These are phyloP conservation scores for Bubo blakistoni DNA, from an alignment of 2,113 vertebrate species.

Conservation along the genomic window DNA sequence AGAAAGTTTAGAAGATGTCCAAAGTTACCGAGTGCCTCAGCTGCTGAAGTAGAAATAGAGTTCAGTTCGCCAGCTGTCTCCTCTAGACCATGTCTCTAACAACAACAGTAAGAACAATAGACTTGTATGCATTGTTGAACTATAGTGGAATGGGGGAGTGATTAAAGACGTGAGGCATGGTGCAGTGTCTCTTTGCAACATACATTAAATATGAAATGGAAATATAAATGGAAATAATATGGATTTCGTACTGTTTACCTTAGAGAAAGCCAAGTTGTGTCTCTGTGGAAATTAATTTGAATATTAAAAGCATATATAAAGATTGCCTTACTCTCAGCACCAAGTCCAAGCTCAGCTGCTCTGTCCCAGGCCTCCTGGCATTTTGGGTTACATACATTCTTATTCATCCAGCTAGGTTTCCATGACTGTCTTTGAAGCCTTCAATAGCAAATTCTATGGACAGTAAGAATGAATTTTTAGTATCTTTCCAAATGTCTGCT, in stretches of 20 bases:
- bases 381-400: background rate
- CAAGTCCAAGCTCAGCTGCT: background rate
- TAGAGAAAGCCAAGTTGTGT: background rate
- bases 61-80: background rate
- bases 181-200: background rate
- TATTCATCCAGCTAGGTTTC: background rate
- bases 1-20: background rate
- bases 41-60: background rate
- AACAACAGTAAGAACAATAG: background rate
- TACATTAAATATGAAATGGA: background rate
- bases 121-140: background rate
- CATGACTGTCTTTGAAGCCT: background rate
- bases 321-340: background rate
- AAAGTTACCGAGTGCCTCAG: background rate
- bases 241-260: background rate
- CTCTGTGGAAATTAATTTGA: background rate
- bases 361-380: background rate
- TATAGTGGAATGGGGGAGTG: background rate
- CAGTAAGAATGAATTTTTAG: background rate
- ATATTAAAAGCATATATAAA: background rate
- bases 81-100: background rate
- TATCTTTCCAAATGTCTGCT: background rate
- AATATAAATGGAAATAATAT: background rate
- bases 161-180: background rate
- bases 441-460: background rate